phyloP scores from a whole-genome alignment of 2,113 vertebrate species.

The Chloroceryle aenea region DNA sequence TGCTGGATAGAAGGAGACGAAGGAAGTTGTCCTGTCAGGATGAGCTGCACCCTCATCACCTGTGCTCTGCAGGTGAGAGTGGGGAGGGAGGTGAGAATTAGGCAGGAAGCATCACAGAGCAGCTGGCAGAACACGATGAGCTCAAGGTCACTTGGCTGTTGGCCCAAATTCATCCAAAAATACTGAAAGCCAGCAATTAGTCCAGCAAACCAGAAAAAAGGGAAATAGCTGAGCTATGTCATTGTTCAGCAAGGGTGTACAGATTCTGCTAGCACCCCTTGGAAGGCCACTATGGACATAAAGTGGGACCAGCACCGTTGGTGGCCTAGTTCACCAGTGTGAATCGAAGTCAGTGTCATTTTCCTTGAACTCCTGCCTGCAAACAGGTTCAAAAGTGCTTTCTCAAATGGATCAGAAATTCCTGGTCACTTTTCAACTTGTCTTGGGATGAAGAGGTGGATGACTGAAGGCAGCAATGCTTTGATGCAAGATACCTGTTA shows the following conservation, averaged over 20 bases:
- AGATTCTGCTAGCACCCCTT: neutral
- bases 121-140: slow-evolving; percentile 20
- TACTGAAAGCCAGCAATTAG: neutral
- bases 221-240: neutral
- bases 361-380: neutral
- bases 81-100: neutral
- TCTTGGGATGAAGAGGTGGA: neutral
- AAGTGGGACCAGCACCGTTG: accelerated
- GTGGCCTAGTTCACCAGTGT: neutral
- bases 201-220: neutral
- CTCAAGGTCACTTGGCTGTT: slow-evolving; percentile 46
- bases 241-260: neutral
- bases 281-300: neutral
- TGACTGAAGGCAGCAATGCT: neutral
- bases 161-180: slow-evolving; percentile 8
- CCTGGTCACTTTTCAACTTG: neutral
- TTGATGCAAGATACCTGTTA: neutral
- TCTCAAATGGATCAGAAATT: neutral
- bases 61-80: neutral
- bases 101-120: neutral
- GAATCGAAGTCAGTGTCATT: neutral
- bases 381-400: neutral
- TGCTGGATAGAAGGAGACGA: neutral
- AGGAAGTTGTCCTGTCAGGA: neutral
- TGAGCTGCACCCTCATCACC: neutral